Base-by-base conservation (phyloP, 2,113 vertebrate genomes). In the Stigmatopora nigra region DNA sequence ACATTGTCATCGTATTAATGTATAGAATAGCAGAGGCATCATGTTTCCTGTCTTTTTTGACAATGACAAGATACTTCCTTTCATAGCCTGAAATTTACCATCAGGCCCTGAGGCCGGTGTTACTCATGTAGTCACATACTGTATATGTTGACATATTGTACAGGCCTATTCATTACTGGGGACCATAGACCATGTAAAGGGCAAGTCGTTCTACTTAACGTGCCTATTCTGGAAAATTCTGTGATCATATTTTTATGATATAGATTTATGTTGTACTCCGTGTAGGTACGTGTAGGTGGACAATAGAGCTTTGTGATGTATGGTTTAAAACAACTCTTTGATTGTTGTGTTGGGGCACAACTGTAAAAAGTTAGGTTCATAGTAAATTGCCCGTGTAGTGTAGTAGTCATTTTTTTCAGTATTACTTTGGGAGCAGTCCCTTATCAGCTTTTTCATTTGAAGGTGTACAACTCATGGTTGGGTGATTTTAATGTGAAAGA, bases 151-250 rank as follows among this genome's bases (percentile, higher is more conserved):
- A 70, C 78, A 63, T 68, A 78, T 69, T 36, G 44, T 36, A 25
- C 5, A 22, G 60, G 51, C 71, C 71, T 56, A 71, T 80, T 82
- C 71, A 79, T 82, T 84, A 72, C 25, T 1, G 25, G 74, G 22
- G 52, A 69, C 60, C 49, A 41, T 20, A 9, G 72, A 70, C 73
- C 56, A 63, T 5, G 68, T 20, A 63, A 67, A 51, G 70, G 67
- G 70, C 82, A 73, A 70, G 87, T 53, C 72, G 69, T 75, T 83
- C 74, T 67, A 44, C 67, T 59, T 0, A 11, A 5, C 63, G 71
- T 70, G 0, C 41, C 36, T 48, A 3, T 64, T 71, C 55, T 65
- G 60, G 70, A 68, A 74, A 31, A 68, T 78, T 65, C 41, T 58
- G 17, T 71, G 69, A 38, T 13, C 36, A 69, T 62, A 47, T 44